Evolutionary conservation across 2,797 vertebrate species (phyloP), one percentile per base, ranked within the genome.

Genomic region (Pelobates cultripes): DNA sequence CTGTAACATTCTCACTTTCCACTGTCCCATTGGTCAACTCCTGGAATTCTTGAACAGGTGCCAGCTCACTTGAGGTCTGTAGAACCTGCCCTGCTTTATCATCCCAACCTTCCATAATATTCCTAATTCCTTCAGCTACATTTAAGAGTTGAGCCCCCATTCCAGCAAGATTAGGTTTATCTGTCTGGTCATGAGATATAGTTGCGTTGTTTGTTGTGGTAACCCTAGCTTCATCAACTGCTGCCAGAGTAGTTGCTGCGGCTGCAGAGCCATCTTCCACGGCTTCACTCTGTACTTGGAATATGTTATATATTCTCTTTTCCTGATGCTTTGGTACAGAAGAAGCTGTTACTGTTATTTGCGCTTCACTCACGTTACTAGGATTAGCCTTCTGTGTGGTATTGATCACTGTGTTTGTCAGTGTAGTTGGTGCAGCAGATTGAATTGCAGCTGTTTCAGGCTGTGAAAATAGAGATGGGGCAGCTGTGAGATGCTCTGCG

Each of bases 141-240:
- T 78, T 88, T 81, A 92, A 77, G 85, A 95, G 93, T 81, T 93
- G 89, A 28, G 91, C 91, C 42, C 92, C 93, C 0, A 94, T 90
- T 0, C 88, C 90, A 0, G 90, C 87, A 0, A 91, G 86, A 0
- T 89, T 91, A 70, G 60, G 83, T 0, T 0, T 75, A 4, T 57
- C 55, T 70, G 77, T 81, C 0, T 7, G 0, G 0, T 45, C 3
- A 0, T 76, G 3, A 0, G 4, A 8, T 2, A 41, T 4, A 6
- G 47, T 51, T 10, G 5, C 47, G 10, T 51, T 51, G 47, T 10
- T 51, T 10, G 10, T 51, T 0, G 0, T 0, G 0, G 70, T 60
- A n/a, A 7, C 12, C 3, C 81, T 12, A 0, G 84, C 3, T 70
- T n/a, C 55, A 6, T 63, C 3, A 0, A 13, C 61, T 0, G 57